phyloP scores from a whole-genome alignment of 2,113 vertebrate genomes.

The Opisthocomus hoazin region DNA sequence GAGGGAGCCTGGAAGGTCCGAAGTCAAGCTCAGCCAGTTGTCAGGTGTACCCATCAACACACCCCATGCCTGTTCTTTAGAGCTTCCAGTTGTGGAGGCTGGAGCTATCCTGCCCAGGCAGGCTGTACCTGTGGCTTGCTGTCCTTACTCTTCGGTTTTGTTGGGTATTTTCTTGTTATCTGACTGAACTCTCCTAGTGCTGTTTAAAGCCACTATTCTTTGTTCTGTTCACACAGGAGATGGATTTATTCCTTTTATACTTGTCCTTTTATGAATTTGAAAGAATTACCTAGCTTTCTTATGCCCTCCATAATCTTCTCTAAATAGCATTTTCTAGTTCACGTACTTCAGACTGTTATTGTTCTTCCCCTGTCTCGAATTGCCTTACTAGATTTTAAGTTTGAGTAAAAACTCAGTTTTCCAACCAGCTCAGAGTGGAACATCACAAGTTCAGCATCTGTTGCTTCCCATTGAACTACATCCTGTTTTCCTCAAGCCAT shows the following conservation, averaged over 20 bases:
- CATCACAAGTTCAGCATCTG: not conserved
- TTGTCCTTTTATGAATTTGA: not conserved
- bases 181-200: not conserved
- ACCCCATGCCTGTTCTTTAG: not conserved
- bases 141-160: not conserved
- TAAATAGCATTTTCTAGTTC: not conserved
- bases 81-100: not conserved
- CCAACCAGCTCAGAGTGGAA: not conserved
- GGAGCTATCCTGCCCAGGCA: not conserved
- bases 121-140: not conserved
- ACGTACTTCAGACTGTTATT: not conserved
- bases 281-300: not conserved
- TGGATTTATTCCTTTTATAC: not conserved
- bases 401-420: not conserved
- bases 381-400: not conserved
- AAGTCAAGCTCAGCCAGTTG: not conserved
- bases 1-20: not conserved
- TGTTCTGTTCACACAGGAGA: not conserved
- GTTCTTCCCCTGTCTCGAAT: not conserved
- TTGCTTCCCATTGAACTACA: not conserved
- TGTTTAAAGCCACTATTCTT: not conserved
- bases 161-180: not conserved
- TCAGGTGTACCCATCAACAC: not conserved
- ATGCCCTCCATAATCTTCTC: not conserved
- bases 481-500: not conserved